Conservation (phyloP, 2,113 vertebrate genomes). For the Pituophis catenifer region DNA sequence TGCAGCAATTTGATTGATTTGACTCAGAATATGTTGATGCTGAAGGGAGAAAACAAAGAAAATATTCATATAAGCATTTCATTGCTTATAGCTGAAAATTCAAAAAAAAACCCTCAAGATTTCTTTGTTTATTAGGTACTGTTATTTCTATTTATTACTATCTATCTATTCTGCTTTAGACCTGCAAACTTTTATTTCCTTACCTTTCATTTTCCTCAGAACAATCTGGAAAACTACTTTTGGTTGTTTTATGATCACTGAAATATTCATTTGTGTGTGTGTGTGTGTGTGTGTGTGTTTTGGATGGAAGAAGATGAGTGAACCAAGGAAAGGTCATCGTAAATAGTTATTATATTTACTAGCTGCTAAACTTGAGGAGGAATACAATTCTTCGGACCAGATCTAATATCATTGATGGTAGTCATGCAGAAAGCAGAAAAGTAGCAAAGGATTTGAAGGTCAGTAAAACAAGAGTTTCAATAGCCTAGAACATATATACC, state of each 20-base stretch:
- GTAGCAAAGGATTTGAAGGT: not conserved
- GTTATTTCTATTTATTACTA: not conserved
- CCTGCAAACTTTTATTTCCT: not conserved
- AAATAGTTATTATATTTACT: not conserved
- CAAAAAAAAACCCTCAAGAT: not conserved
- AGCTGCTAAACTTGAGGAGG: not conserved
- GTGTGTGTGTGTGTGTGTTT: too few relatives aligned
- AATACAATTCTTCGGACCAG: slow-evolving; percentile 11
- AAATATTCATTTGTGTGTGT: not conserved
- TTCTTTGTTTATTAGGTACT: not conserved
- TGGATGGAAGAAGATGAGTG: not conserved
- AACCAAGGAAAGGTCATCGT: not conserved
- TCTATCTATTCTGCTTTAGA: slow-evolving; percentile 13
- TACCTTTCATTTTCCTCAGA: not conserved
- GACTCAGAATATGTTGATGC: not conserved
- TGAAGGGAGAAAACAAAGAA: not conserved
- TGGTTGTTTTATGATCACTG: not conserved
- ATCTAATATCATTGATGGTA: not conserved
- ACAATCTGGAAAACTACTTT: not conserved
- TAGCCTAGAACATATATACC: not conserved
- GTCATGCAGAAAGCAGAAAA: not conserved
- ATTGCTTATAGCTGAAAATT: not conserved
- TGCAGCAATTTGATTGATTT: slow-evolving; percentile 18
- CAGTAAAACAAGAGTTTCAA: not conserved
- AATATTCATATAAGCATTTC: too few relatives aligned